Evolutionary conservation across 1,140 invertebrate genomes (phyloP), one percentile per base, ranked within the genome.

Genomic region (Agrypnia vestita): DNA sequence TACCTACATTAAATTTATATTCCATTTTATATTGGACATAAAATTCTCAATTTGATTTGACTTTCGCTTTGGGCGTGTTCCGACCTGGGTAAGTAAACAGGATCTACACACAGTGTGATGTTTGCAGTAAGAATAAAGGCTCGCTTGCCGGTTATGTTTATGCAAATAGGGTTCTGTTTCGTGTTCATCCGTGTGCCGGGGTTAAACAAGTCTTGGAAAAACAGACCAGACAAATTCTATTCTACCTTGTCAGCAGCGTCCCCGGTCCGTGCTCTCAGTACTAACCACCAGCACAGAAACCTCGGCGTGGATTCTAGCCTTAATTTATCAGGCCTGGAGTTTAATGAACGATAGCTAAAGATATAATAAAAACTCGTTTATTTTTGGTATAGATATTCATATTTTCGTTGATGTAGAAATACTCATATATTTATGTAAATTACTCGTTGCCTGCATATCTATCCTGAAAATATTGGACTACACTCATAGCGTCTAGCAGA

Each of bases 71-170:
- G 25, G 61, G 35, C 19, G 61, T 8, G n/a, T 25, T 43, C 61
- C 35, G 61, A 64, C 61, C 61, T 4, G 61, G 61, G 9, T 35
- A 35, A 19, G 61, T 64, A 64, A 64, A 64, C 61, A 64, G 61
- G 35, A 64, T 64, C 19, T 64, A 64, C 61, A 64, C 61, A 55
- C 11, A 53, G 49, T 73, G 71, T 73, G 71, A 73, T 73, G 47
- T 73, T 73, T 73, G 71, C 71, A 55, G 51, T 73, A 35, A 73
- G 46, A 73, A 73, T 73, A 73, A 73, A 73, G 71, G 71, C 47
- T 73, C 61, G 61, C 25, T 64, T 13, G 61, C 61, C 61, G 61
- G 61, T 64, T 64, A 64, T 64, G 61, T 64, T 64, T 64, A 64
- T 64, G 35, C 61, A 64, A 64, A 64, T 64, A 25, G 25, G 61